Evolutionary conservation across 2,113 vertebrate species (phyloP).

Genomic region (Psettodes erumei): DNA sequence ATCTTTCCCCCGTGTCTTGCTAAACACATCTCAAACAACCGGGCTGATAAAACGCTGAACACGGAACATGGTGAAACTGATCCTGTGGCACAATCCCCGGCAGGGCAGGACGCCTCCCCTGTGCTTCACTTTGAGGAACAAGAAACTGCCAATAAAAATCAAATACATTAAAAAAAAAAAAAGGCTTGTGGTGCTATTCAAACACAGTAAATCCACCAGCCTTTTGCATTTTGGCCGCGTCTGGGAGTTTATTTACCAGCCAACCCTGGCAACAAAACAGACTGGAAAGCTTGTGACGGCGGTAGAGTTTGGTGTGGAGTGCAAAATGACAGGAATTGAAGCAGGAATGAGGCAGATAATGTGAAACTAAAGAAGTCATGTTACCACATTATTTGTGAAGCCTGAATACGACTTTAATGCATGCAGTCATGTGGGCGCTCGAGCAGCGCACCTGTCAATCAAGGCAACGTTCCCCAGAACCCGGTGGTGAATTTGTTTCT

Average conservation of each 20-base stretch:
- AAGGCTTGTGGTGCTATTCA: constrained; percentile 1
- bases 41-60: neutral
- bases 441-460: constrained; percentile 8
- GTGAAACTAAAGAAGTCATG: too few relatives aligned
- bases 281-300: constrained; percentile 13
- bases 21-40: neutral
- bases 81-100: neutral
- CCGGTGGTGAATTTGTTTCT: neutral
- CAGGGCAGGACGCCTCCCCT: neutral
- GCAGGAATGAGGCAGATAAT: neutral
- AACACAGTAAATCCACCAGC: constrained; percentile 34
- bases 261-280: constrained; percentile 1
- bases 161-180: constrained; percentile 6
- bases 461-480: neutral
- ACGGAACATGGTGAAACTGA: neutral
- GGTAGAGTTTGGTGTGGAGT: neutral
- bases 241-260: constrained; percentile 3
- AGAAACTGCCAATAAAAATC: constrained; percentile 5
- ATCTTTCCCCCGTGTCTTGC: neutral
- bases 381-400: neutral
- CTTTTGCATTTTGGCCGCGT: constrained; percentile 17
- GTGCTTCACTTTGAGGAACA: neutral
- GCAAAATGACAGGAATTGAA: neutral
- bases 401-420: neutral
- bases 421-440: neutral